Percentiles rank a stretch among this genome's conserved stretches.
phyloP scores from a whole-genome alignment of 2,113 vertebrate species.

The Tachuris rubrigastra region DNA sequence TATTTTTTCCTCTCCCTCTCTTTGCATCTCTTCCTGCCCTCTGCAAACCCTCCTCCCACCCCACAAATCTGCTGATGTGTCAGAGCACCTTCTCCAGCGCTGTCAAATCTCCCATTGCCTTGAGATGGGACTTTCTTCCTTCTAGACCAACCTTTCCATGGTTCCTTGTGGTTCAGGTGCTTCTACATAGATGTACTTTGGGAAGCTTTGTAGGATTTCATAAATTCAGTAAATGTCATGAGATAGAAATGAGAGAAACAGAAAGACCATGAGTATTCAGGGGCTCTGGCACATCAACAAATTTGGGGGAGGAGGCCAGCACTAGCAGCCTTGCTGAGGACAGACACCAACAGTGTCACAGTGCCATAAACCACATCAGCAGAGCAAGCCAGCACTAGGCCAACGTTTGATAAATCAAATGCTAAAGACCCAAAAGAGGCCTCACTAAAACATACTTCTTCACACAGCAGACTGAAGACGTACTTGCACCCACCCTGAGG shows the following conservation, averaged over 20 bases:
- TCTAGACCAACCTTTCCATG: not conserved
- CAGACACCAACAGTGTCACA: not conserved
- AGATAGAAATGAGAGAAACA: not conserved
- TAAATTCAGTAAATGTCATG: not conserved
- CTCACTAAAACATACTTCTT: not conserved
- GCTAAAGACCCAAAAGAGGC: not conserved
- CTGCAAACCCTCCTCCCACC: not conserved
- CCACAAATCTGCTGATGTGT: not conserved
- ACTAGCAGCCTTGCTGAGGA: not conserved
- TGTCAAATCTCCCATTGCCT: not conserved
- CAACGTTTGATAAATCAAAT: not conserved
- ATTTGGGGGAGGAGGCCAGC: not conserved
- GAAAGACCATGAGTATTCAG: not conserved
- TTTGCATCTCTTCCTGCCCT: not conserved
- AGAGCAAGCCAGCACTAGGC: not conserved
- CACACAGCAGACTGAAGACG: not conserved
- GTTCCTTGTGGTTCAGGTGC: not conserved
- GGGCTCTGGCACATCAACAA: not conserved
- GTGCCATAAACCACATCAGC: not conserved
- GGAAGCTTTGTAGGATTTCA: not conserved
- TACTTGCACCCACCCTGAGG: not conserved
- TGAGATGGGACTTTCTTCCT: not conserved
- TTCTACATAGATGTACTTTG: not conserved
- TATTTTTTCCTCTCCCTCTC: not conserved
- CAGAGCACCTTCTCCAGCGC: not conserved